These are phyloP conservation scores for Trogon melanurus DNA, from an alignment of 2,113 vertebrate genomes.

Conservation along the genomic window DNA sequence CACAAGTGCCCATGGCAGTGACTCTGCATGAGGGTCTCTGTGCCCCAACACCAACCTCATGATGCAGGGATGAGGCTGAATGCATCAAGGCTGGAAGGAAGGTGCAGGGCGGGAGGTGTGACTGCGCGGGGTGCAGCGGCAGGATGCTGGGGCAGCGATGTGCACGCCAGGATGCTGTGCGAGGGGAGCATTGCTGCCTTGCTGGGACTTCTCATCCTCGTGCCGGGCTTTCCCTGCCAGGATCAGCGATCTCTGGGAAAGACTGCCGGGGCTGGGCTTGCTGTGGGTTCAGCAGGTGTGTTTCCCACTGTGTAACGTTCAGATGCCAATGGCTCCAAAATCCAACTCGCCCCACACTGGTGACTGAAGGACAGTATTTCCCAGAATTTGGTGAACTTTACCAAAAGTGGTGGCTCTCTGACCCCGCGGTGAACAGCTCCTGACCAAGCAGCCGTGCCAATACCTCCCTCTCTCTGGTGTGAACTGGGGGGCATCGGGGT, in stretches of 20 bases:
- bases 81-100: not conserved
- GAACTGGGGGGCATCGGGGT: not conserved
- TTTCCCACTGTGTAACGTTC: not conserved
- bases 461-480: not conserved
- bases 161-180: not conserved
- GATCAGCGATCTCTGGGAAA: not conserved
- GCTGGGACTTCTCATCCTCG: not conserved
- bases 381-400: not conserved
- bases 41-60: not conserved
- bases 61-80: not conserved
- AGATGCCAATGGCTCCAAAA: not conserved
- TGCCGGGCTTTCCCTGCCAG: not conserved
- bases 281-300: not conserved
- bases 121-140: not conserved
- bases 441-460: fast-evolving
- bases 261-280: not conserved
- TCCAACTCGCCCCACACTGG: not conserved
- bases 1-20: not conserved
- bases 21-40: not conserved
- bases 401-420: not conserved
- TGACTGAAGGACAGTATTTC: not conserved
- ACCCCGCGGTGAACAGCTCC: fast-evolving
- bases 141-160: not conserved
- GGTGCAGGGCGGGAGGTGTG: not conserved
- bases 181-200: not conserved